A percentile compares a stretch with the other conserved stretches of the same genome.
Evolutionary conservation across 2,888 invertebrate species (phyloP).

Genomic region (Hydroisotoma schaefferi): DNA sequence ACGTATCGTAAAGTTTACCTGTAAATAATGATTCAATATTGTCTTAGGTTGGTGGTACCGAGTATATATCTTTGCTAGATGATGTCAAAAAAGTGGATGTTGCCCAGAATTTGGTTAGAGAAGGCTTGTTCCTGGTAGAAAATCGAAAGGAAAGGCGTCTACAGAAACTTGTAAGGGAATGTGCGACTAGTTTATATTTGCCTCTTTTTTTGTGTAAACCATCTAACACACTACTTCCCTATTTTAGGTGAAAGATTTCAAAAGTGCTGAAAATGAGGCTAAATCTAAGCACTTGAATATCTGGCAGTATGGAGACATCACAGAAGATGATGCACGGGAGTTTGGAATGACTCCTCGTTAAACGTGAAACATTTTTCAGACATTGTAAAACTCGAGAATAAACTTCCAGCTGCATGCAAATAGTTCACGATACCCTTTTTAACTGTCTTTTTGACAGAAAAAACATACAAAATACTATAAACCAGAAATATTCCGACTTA

Average conservation of each 20-base stretch:
- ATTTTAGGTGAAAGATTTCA: constrained; percentile 69
- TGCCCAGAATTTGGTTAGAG: constrained; percentile 73
- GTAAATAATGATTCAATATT: not conserved
- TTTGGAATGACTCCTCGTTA: constrained; percentile 56
- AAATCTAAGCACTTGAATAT: constrained; percentile 81
- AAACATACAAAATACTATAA: too few species aligned
- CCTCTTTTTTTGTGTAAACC: not conserved
- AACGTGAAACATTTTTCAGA: not conserved
- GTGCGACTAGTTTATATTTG: not conserved
- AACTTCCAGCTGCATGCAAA: too few species aligned
- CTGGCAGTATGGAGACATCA: constrained; percentile 99
- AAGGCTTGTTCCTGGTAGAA: constrained; percentile 81
- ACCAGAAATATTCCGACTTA: too few species aligned
- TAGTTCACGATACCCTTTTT: too few species aligned
- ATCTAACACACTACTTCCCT: constrained; percentile 34
- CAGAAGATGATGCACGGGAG: constrained; percentile 80
- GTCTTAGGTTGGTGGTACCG: constrained; percentile 29
- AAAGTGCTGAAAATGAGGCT: constrained; percentile 79
- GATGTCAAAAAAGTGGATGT: constrained; percentile 62
- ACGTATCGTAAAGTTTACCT: not conserved
- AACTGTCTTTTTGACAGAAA: too few species aligned
- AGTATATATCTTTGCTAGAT: constrained; percentile 48
- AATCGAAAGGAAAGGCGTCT: constrained; percentile 75
- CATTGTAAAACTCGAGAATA: too few species aligned
- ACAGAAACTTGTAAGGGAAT: constrained; percentile 66